Base-by-base conservation (phyloP, 2,888 invertebrate species). In the Melieria omissa region DNA sequence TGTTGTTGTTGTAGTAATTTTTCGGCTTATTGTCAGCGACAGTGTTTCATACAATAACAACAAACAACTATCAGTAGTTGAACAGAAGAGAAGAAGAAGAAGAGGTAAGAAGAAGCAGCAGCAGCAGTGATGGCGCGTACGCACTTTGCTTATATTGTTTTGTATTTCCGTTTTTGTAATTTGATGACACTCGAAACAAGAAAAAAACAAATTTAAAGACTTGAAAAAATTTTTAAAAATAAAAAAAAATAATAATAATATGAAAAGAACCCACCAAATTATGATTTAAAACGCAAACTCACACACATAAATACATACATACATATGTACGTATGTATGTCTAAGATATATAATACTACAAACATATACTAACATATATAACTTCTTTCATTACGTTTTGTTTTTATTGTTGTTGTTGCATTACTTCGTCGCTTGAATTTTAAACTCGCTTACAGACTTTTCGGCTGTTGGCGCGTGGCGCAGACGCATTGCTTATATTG, bases 141-240 rank as follows among this genome's bases (percentile, higher is more conserved):
- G 29, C 44, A 45, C n/a, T 58, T 64, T 62, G 46, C 46, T 70
- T 72, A 68, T 73, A 63, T 82, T 82, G 81, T 82, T 82, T 80
- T 80, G 74, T 74, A 77, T 79, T 79, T 79, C 79, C 78, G 79
- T 77, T 79, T 77, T 75, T 76, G 77, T 75, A 79, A 79, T 76
- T 74, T 74, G 79, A 78, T 81, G 80, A 76, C 82, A 84, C 83
- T 84, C 83, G 80, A 74, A 77, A 74, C 77, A 65, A 78, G 80
- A 78, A 78, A 78, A 71, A 57, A 57, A 64, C 66, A 70, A 71
- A 66, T 72, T 62, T 54, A 5, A 42, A 66, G 68, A 47, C 6
- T 41, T 12, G 49, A 47, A 49, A 78, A 65, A 74, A 78, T 76
- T 66, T 76, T 63, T n/a, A 4, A 55, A 47, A 14, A 63, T 12